Conservation (phyloP, 2,113 vertebrate species). For the Cinclus cinclus region DNA sequence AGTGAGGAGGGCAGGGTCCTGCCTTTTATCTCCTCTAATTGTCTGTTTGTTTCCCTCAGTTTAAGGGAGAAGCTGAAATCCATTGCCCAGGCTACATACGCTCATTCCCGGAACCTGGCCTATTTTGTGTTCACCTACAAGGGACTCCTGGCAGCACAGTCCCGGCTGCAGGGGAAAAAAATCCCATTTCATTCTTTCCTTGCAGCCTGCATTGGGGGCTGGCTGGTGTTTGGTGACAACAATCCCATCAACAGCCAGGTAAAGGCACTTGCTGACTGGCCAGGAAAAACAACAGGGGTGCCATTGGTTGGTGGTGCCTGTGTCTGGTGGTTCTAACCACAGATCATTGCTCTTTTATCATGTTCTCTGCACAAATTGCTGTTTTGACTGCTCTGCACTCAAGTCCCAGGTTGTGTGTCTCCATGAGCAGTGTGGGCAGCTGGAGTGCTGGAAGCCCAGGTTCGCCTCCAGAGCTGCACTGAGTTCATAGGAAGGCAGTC, state of each 20-base stretch:
- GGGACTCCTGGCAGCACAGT: slow-evolving; percentile 83
- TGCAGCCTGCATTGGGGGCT: slow-evolving; percentile 88
- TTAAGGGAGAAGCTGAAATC: slow-evolving; percentile 87
- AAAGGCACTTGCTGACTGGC: background rate
- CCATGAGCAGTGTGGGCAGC: rapidly evolving
- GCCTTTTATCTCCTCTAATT: background rate
- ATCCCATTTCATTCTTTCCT: slow-evolving; percentile 88
- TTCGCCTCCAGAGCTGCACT: background rate
- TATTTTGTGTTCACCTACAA: slow-evolving; percentile 94
- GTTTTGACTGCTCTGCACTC: background rate
- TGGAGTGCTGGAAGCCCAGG: background rate
- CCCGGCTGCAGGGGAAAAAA: slow-evolving; percentile 81
- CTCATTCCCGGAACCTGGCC: slow-evolving; percentile 89
- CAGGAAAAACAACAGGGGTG: background rate
- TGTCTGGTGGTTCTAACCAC: background rate
- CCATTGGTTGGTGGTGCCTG: background rate
- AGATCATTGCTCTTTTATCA: rapidly evolving
- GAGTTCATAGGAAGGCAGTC: rapidly evolving
- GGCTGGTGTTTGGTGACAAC: slow-evolving; percentile 90
- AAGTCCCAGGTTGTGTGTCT: background rate
- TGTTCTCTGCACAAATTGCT: background rate
- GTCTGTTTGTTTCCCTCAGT: slow-evolving; percentile 68
- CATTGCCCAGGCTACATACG: slow-evolving; percentile 88
- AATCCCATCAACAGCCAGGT: slow-evolving; percentile 97
- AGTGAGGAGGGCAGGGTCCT: background rate